Base-by-base conservation (phyloP, 2,888 invertebrate genomes). In the Acronicta aceris region DNA sequence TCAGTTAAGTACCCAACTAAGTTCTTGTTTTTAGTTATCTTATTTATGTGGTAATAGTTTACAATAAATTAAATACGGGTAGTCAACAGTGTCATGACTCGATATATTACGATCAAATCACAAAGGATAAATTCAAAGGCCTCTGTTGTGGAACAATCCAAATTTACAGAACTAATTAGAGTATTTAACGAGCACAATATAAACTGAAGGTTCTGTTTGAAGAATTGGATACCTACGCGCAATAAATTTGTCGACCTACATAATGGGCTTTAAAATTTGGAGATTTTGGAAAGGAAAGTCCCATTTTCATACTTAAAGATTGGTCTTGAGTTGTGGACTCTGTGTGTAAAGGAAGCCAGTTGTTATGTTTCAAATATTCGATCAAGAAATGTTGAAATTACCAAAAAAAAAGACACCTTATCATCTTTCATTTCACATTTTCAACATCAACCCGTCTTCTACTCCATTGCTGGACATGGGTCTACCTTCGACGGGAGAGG, bases 81-180 rank as follows among this genome's bases (percentile, higher is more conserved):
- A 48, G 58, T 64, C 51, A 61, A 61, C 60, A 60, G 16, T 59
- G 43, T 42, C 49, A 63, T 71, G 59, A 71, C 33, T 49, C 8
- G 62, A 49, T 13, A 40, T 21, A 62, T 74, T 56, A 59, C 46
- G 17, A 33, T 57, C 8, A 57, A 70, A 61, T 71, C 64, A 59
- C 46, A 52, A 62, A 30, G 49, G 53, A 13, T 25, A 25, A 46
- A 48, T 58, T 63, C 50, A 64, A 65, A 74, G 40, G 56, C 41
- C 54, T 59, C 16, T 56, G 53, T 33, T 9, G 9, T 38, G 36
- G 54, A 56, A 56, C 17, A 57, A 58, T 65, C 62, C 33, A 59
- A 59, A 62, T 61, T 61, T 53, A 55, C 49, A 42, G 41, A 65
- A 71, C 61, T 60, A 74, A 75, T 74, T 63, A 57, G 33, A 50